Evolutionary conservation across 2,888 invertebrate species (phyloP).

Genomic region (Pammene fasciana): DNA sequence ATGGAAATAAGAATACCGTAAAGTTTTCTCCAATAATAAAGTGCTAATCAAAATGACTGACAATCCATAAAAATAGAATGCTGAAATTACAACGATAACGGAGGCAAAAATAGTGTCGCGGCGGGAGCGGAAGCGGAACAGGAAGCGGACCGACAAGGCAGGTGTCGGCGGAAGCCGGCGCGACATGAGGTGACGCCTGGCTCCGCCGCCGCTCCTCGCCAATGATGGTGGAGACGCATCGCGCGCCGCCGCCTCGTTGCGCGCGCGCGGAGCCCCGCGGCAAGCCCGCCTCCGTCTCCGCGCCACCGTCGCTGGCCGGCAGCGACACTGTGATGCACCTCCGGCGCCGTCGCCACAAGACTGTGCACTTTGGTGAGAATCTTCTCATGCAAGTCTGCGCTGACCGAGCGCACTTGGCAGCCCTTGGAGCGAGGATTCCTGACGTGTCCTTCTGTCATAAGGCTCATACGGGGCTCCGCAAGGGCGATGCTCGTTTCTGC

Average conservation of each 20-base stretch:
- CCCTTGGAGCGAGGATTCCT: slow-evolving; percentile 77
- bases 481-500: slow-evolving; percentile 76
- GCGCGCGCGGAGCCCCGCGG: slow-evolving; percentile 75
- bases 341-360: slow-evolving; percentile 89
- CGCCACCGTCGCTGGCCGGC: slow-evolving; percentile 81
- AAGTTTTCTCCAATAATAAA: slow-evolving; percentile 5
- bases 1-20: background rate
- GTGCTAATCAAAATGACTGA: slow-evolving; percentile 46
- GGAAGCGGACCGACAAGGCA: slow-evolving; percentile 33
- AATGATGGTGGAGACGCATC: slow-evolving; percentile 83
- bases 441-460: slow-evolving; percentile 80
- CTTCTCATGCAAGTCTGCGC: slow-evolving; percentile 89
- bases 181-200: slow-evolving; percentile 80
- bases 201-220: slow-evolving; percentile 79
- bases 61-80: slow-evolving; percentile 53
- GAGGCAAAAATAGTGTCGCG: slow-evolving; percentile 49
- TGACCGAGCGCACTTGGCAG: slow-evolving; percentile 84
- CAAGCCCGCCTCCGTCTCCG: slow-evolving; percentile 82
- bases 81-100: slow-evolving; percentile 51
- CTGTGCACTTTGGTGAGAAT: slow-evolving; percentile 91
- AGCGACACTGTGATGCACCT: slow-evolving; percentile 82
- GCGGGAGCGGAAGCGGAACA: slow-evolving; percentile 48
- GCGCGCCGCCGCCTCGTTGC: slow-evolving; percentile 76
- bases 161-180: slow-evolving; percentile 50
- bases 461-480: slow-evolving; percentile 71